Evolutionary conservation across 1,140 invertebrate genomes (phyloP), one percentile per base, ranked within the genome.

Genomic region (Rhynchophorus ferrugineus): DNA sequence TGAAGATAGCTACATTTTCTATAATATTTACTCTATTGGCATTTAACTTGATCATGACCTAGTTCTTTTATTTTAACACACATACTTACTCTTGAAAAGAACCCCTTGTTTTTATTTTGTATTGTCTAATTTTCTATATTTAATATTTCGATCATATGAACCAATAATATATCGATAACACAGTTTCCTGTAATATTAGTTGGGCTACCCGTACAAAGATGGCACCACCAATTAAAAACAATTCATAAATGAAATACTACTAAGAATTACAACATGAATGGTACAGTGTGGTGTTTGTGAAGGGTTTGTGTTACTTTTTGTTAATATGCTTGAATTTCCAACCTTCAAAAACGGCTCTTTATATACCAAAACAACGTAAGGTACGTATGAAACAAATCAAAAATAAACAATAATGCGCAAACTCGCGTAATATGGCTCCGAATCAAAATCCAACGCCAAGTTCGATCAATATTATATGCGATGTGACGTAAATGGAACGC

Each of bases 401-500:
- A 42, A 33, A 17, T 36, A n/a, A 14, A 29, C 16, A 36, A 47
- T 48, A 54, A 44, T 69, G 68, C 68, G 68, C 68, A 69, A 51
- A 61, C 64, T 62, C 64, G 44, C 41, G 49, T 58, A 65, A 67
- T 59, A 68, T 69, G 68, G 65, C 66, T 62, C 65, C 59, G 55
- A 55, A 46, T 54, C 49, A 64, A 68, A 69, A 67, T 63, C 39
- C 42, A 66, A 65, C 63, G 62, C 66, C 62, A 59, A 64, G 60
- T 61, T 58, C 66, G 68, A 70, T 70, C 68, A 66, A 70, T 70
- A 70, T 61, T 60, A 61, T 44, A 43, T 47, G 61, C 56, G 51
- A 62, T 66, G 66, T 70, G 67, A 68, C 66, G 68, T 69, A 66
- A 62, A 68, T 63, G 57, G 59, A 59, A 66, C 60, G 61, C 60